Evolutionary conservation across 2,888 invertebrate genomes (phyloP), one percentile per base, ranked within the genome.

Genomic region (Strigamia maritima): DNA sequence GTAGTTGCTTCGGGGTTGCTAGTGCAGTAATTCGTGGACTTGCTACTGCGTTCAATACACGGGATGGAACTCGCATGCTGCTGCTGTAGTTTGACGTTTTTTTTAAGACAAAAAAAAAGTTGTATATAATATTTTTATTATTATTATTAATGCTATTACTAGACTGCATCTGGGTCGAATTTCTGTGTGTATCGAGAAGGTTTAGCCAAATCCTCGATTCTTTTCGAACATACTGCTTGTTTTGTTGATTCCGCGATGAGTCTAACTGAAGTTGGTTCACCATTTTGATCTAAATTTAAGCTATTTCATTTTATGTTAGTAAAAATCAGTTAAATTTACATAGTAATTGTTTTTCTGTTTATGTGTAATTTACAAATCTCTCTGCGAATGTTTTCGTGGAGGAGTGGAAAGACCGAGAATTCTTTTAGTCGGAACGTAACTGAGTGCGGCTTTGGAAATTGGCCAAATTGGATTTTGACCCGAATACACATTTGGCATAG

Each of bases 351-450:
- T 40, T 40, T 7, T 14, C 6, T 16, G 1, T n/a, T 49, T 19
- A n/a, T n/a, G n/a, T n/a, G 4, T n/a, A 16, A 70, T 70, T n/a
- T 70, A 70, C 70, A 70, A 70, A 70, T 70, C 70, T 70, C 70
- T 70, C 12, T 26, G 26, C 2, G 70, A 70, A 70, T 70, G 70
- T 28, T 28, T 70, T 70, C 70, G 24, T 8, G 24, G 12, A 16
- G 70, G 70, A 70, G 26, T 26, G 3, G 70, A 12, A 26, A 70
- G 70, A 10, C 12, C 70, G 10, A 70, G 26, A 12, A 28, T 70
- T 70, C 70, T 70, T 28, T n/a, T 70, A 2, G 70, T 70, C 0
- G 70, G 70, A 4, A 26, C n/a, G 16, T 70, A 70, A 14, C 2
- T 70, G 26, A 70, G 14, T 28, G 70, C 70, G 0, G 70, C 70